A percentile compares a stretch with the other conserved stretches of the same genome.
phyloP scores from a whole-genome alignment of 2,797 vertebrate species.

The Diplodus sargus region DNA sequence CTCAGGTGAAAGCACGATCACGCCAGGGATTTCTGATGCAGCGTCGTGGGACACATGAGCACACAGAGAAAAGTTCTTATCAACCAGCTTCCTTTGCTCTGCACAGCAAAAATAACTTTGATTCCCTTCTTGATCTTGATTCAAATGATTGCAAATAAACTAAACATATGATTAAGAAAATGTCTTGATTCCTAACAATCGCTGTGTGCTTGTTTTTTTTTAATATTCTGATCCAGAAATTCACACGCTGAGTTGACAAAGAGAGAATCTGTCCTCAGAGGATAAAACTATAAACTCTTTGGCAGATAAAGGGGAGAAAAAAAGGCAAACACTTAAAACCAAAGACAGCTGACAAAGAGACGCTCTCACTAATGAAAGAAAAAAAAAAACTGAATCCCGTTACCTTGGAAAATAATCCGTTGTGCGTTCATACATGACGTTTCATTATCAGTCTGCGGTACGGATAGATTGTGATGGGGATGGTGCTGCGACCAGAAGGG shows the following conservation, averaged over 20 bases:
- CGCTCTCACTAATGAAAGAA: too few relatives aligned
- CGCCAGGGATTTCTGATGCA: too few relatives aligned
- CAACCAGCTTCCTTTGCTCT: too few relatives aligned
- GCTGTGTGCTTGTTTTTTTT: neutral
- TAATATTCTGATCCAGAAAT: neutral
- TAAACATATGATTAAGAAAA: neutral
- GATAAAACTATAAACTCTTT: neutral
- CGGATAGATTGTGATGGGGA: constrained; percentile 43
- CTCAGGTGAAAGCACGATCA: too few relatives aligned
- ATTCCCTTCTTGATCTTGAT: too few relatives aligned
- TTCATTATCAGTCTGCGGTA: constrained; percentile 36
- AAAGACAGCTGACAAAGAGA: neutral
- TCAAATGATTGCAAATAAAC: neutral
- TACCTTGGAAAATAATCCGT: constrained; percentile 15
- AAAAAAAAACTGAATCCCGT: neutral
- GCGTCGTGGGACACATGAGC: too few relatives aligned
- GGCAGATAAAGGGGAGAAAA: neutral
- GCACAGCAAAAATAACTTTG: too few relatives aligned
- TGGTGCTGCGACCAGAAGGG: constrained; percentile 33
- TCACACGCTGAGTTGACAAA: neutral
- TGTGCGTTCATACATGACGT: constrained; percentile 28
- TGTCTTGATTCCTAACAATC: neutral
- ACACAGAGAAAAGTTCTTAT: too few relatives aligned
- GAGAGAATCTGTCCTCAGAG: neutral
- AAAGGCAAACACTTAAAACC: neutral